Base-by-base conservation (phyloP, 2,113 vertebrate genomes). In the Nettapus auritus region DNA sequence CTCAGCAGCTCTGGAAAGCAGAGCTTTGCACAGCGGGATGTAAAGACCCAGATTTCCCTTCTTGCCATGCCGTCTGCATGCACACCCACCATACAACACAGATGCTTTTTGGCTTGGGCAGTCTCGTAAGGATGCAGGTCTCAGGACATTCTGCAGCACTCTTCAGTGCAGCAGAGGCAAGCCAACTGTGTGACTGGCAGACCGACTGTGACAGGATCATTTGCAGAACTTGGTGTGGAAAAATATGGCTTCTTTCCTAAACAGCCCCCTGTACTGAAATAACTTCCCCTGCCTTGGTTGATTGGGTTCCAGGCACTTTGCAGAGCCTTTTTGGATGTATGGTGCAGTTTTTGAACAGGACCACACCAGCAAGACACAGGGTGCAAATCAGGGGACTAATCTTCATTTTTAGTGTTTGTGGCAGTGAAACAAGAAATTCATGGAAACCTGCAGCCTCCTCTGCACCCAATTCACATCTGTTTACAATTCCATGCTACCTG, bases 401-500 rank as follows among this genome's bases (percentile, higher is more conserved):
- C 84, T 42, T 75, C 22, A 33, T 33, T 3, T 44, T 90, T 31
- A 13, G 13, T 75, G 6, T 13, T 73, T 8, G 14, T 82, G 33
- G 55, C 34, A 11, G 70, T 52, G 63, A 82, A 92, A 82, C 3
- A 13, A 38, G 23, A 82, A 76, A 77, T 69, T 78, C 67, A 83
- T 42, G 53, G 48, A 94, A 93, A 79, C 13, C 15, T 92, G 42
- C 79, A 64, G 38, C 23, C 13, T 81, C 6, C 82, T 82, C 76
- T 92, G 77, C 82, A 76, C 28, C 46, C 81, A 38, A 84, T 80
- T 94, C 93, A 94, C 82, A 96, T 96, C 85, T 97, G 96, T 80
- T 97, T 92, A 71, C 93, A 74, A 95, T 94, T 96, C 89, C 48
- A 78, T 92, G 86, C 95, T 95, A 94, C 92, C 85, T 90, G 94